Conservation (phyloP, 1,140 invertebrate species). For the Lamellibrachia luymesi region DNA sequence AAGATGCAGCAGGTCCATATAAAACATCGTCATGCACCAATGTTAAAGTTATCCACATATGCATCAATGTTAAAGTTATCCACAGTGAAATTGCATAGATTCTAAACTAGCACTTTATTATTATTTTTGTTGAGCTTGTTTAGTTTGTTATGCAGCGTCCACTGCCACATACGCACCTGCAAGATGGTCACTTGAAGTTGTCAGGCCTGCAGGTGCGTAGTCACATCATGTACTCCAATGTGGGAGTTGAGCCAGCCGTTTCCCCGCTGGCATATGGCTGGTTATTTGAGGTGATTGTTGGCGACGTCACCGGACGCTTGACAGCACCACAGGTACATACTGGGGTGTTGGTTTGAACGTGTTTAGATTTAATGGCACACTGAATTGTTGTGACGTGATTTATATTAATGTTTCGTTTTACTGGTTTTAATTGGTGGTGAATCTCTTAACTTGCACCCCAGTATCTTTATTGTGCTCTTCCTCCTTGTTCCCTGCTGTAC, state of each 20-base stretch:
- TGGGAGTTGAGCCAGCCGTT: conserved; percentile 82
- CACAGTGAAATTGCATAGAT: too few species aligned
- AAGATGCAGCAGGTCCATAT: too few species aligned
- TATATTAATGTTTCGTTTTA: not conserved
- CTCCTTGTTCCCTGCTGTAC: too few species aligned
- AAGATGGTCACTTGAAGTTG: conserved; percentile 86
- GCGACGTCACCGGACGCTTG: conserved; percentile 62
- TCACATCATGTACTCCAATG: conserved; percentile 95
- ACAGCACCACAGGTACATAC: conserved; percentile 40
- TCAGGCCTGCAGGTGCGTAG: conserved; percentile 88
- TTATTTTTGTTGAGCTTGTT: conserved; percentile 3
- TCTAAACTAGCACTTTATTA: not conserved
- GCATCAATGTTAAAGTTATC: not conserved
- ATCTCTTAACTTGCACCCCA: not conserved
- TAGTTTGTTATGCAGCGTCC: conserved; percentile 56
- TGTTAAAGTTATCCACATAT: conserved; percentile 24
- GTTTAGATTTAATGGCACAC: not conserved
- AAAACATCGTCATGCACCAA: too few species aligned
- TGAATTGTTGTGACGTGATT: not conserved
- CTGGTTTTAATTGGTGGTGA: not conserved
- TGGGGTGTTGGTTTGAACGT: not conserved
- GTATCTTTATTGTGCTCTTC: too few species aligned
- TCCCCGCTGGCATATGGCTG: conserved; percentile 97
- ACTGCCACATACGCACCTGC: conserved; percentile 72
- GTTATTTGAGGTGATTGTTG: conserved; percentile 67